These are phyloP conservation scores for Poecile atricapillus DNA, from an alignment of 2,113 vertebrate species.

Conservation along the genomic window DNA sequence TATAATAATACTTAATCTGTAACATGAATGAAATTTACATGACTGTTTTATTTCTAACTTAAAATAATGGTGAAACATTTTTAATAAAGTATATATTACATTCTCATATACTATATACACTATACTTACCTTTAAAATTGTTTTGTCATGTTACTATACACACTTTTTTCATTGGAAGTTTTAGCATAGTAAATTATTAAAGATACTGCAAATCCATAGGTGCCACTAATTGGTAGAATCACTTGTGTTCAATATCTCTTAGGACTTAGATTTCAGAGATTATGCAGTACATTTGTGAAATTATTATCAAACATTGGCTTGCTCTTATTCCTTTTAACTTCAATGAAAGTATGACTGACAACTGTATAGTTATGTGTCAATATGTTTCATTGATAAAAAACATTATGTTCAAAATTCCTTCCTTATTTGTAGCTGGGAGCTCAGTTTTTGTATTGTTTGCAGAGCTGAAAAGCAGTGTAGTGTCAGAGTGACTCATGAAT, in stretches of 20 bases:
- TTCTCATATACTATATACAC: not conserved
- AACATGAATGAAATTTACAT: not conserved
- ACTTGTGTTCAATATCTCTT: not conserved
- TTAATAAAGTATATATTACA: not conserved
- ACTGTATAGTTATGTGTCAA: not conserved
- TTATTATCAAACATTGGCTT: not conserved
- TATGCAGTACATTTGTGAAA: not conserved
- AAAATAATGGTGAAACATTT: not conserved
- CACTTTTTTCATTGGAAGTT: not conserved
- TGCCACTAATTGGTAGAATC: not conserved
- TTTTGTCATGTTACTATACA: not conserved
- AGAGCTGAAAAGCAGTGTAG: not conserved
- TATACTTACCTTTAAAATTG: not conserved
- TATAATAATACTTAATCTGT: not conserved
- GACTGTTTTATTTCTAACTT: not conserved
- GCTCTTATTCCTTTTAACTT: not conserved
- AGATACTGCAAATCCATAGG: not conserved
- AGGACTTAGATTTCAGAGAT: not conserved
- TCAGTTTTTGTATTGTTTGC: not conserved
- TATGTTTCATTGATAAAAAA: not conserved
- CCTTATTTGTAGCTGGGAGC: not conserved
- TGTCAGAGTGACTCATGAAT: constrained; percentile 25
- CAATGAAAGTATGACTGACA: not conserved
- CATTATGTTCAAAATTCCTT: not conserved
- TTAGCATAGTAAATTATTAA: not conserved